Base-by-base conservation (phyloP, 2,113 vertebrate species). In the Phalacrocorax carbo region DNA sequence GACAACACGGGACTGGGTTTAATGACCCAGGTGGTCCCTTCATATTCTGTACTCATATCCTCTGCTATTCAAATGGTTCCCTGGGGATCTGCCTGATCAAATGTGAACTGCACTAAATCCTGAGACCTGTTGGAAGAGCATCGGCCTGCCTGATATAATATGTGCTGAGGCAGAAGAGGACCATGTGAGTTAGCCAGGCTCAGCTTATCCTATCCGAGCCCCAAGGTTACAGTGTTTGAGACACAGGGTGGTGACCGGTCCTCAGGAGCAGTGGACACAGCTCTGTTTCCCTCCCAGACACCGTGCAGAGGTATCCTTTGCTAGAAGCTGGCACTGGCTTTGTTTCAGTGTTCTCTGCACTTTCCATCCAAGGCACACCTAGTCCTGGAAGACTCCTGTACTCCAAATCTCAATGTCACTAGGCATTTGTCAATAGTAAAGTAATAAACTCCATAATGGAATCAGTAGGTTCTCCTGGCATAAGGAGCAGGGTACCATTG, bases 21-120 rank as follows among this genome's bases (percentile, higher is more conserved):
- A 96, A 94, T 95, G 86, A 77, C 58, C 86, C 94, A 96, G 95
- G 88, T 86, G 91, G 76, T 88, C 94, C 79, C 72, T 92, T 93
- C 91, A 38, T 83, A 92, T 90, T 94, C 82, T 88, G 51, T 79
- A 82, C 87, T 96, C 96, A 96, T 91, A 96, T 95, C 66, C 87
- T 96, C 70, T 82, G 76, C 89, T 93, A 77, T 85, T 89, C 44
- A 91, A 90, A 94, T 46, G 21, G 84, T 30, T 93, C 96, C 84
- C 77, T 23, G 10, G 93, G 94, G 91, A 91, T 73, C 84, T 94
- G 84, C 86, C 89, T 86, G 66, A 93, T 95, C 89, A 85, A 95
- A 96, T 90, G 91, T 21, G 60, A 97, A 70, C 7, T 8, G 29
- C 86, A 77, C 62, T 95, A 94, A 96, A 96, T 92, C 78, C 70